A percentile compares a stretch with the other conserved stretches of the same genome.
These are phyloP conservation scores for Cercopithecus mitis DNA, from an alignment of 2,797 vertebrate species.

Conservation along the genomic window DNA sequence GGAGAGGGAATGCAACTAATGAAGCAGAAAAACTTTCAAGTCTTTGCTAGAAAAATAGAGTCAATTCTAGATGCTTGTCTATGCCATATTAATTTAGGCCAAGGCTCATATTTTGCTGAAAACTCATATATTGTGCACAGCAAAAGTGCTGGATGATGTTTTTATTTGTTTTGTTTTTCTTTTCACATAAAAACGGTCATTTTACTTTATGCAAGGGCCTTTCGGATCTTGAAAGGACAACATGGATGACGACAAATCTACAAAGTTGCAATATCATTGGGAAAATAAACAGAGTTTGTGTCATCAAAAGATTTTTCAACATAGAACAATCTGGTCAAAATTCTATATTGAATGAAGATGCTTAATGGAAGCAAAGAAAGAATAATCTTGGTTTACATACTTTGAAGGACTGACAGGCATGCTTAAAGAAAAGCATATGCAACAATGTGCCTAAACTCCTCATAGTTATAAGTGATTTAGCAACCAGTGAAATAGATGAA, in stretches of 20 bases:
- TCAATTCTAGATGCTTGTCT: fast-evolving
- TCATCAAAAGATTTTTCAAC: background rate
- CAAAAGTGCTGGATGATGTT: background rate
- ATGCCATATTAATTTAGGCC: background rate
- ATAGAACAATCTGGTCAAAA: background rate
- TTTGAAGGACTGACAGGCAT: background rate
- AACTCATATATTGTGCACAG: background rate
- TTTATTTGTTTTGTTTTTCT: background rate
- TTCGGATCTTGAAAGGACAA: background rate
- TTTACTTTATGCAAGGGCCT: background rate
- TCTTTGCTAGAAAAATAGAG: background rate
- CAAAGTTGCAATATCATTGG: background rate
- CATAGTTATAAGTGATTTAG: background rate
- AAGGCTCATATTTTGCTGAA: background rate
- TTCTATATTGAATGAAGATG: background rate
- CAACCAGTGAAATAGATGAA: background rate
- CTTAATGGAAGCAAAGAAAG: background rate
- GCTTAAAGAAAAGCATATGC: background rate
- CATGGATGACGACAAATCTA: background rate
- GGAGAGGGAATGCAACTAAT: background rate
- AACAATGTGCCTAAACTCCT: background rate
- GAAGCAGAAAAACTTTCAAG: fast-evolving
- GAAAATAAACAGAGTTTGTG: background rate
- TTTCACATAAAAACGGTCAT: background rate
- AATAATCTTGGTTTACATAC: background rate